These are phyloP conservation scores for Coregonus suidteri DNA, from an alignment of 2,797 vertebrate genomes.

Conservation along the genomic window DNA sequence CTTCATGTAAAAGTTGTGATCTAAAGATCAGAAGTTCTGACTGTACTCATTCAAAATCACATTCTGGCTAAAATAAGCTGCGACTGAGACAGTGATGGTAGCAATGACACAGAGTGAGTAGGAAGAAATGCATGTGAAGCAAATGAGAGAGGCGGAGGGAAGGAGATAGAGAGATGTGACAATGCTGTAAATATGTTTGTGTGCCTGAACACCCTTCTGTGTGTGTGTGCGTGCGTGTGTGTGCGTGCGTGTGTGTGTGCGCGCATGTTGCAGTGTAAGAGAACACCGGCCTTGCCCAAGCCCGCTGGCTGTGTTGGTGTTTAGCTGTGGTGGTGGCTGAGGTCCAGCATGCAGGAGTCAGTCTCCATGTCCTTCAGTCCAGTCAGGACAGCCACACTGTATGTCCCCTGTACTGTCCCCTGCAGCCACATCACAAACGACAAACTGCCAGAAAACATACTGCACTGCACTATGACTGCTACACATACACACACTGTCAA, in stretches of 20 bases:
- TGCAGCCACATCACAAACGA: not conserved
- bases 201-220: not conserved
- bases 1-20: not conserved
- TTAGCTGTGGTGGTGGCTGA: conserved; percentile 2
- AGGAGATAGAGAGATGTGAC: not conserved
- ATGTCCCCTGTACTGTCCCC: not conserved
- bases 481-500: not conserved
- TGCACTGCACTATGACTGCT: no score
- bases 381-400: not conserved
- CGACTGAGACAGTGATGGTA: no score
- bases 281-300: not conserved
- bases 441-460: not conserved
- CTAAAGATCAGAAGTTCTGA: not conserved
- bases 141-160: not conserved
- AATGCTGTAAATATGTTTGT: not conserved
- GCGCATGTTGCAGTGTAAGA: conserved; percentile 12
- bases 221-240: not conserved
- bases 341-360: conserved; percentile 7
- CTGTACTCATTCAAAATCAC: not conserved
- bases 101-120: not conserved
- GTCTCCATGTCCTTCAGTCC: not conserved
- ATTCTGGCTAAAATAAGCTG: not conserved
- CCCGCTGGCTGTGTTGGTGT: not conserved
- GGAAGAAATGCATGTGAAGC: not conserved
- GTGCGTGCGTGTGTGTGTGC: conserved; percentile 12